Percentiles rank a stretch among this genome's conserved stretches.
phyloP scores from a whole-genome alignment of 2,113 vertebrate genomes.

The Uropsilus gracilis region DNA sequence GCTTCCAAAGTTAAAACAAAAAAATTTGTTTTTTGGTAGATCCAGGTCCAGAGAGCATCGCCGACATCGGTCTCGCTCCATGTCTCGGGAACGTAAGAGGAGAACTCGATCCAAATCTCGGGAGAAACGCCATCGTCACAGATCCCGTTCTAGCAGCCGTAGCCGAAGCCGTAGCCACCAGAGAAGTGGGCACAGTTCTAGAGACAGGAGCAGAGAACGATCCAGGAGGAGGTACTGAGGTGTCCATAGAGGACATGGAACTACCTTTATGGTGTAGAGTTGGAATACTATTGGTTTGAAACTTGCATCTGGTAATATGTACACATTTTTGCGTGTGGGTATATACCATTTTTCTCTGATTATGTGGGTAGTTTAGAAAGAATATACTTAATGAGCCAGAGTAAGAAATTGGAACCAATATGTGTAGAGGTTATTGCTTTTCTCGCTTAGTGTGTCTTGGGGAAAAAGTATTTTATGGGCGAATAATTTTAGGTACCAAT shows the following conservation, averaged over 20 bases:
- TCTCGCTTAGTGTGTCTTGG: conserved; percentile 57
- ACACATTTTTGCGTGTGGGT: conserved; percentile 71
- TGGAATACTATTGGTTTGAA: conserved; percentile 57
- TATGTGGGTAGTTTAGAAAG: conserved; percentile 61
- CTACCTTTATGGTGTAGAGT: conserved; percentile 62
- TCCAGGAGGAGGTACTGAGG: conserved; percentile 87
- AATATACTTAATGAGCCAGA: conserved; percentile 63
- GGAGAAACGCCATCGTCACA: conserved; percentile 88
- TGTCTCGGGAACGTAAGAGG: conserved; percentile 88
- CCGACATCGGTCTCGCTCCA: conserved; percentile 88
- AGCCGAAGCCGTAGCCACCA: conserved; percentile 90
- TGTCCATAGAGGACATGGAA: conserved; percentile 50
- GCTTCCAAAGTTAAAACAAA: neutral
- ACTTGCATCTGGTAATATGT: conserved; percentile 70
- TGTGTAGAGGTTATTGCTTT: conserved; percentile 59
- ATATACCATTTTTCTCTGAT: conserved; percentile 55
- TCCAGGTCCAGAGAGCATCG: conserved; percentile 89
- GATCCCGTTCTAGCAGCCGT: conserved; percentile 87
- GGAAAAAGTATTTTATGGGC: conserved; percentile 47
- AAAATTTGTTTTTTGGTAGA: conserved; percentile 69
- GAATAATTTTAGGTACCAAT: conserved; percentile 65
- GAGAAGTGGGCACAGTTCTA: conserved; percentile 88
- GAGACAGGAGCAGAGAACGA: conserved; percentile 89
- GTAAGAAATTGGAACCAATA: conserved; percentile 62
- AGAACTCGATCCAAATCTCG: conserved; percentile 89